phyloP scores from a whole-genome alignment of 2,888 invertebrate species.

The Lasioglossum morio region DNA sequence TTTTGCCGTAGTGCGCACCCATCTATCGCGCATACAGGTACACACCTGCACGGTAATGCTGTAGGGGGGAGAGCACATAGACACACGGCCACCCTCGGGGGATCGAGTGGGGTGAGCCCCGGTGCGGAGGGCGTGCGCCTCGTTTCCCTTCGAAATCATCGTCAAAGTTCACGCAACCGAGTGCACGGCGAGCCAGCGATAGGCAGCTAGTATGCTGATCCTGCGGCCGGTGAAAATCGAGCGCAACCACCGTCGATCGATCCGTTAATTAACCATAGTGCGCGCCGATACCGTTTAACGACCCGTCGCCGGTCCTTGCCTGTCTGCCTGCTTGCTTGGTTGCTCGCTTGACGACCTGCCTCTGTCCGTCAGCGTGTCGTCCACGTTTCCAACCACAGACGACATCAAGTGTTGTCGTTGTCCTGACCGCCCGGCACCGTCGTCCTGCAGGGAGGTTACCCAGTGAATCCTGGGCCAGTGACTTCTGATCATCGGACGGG shows the following conservation, averaged over 20 bases:
- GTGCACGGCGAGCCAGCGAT: slow-evolving; percentile 25
- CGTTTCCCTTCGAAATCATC: slow-evolving; percentile 74
- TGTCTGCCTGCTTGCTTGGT: background rate
- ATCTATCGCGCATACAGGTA: slow-evolving; percentile 70
- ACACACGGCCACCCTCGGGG: slow-evolving; percentile 36
- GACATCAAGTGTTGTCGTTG: slow-evolving; percentile 25
- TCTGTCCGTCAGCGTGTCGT: slow-evolving; percentile 13
- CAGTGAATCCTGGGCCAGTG: background rate
- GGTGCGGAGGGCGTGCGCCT: slow-evolving; percentile 76
- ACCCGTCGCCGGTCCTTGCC: background rate
- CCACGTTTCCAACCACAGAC: slow-evolving; percentile 15
- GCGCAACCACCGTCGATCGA: slow-evolving; percentile 46
- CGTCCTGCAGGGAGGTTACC: background rate
- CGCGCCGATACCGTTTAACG: slow-evolving; percentile 4
- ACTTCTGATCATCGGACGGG: background rate
- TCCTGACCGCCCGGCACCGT: slow-evolving; percentile 14
- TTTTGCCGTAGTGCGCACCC: slow-evolving; percentile 80
- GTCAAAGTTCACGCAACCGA: slow-evolving; percentile 72
- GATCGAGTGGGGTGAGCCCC: slow-evolving; percentile 60
- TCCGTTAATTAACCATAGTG: slow-evolving; percentile 43
- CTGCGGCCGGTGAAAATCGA: slow-evolving; percentile 48
- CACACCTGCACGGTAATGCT: background rate
- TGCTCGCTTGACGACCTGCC: background rate
- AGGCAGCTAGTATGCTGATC: slow-evolving; percentile 53
- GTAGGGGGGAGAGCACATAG: background rate